Conservation (phyloP, 2,113 vertebrate genomes). For the Mormyrus lacerda region DNA sequence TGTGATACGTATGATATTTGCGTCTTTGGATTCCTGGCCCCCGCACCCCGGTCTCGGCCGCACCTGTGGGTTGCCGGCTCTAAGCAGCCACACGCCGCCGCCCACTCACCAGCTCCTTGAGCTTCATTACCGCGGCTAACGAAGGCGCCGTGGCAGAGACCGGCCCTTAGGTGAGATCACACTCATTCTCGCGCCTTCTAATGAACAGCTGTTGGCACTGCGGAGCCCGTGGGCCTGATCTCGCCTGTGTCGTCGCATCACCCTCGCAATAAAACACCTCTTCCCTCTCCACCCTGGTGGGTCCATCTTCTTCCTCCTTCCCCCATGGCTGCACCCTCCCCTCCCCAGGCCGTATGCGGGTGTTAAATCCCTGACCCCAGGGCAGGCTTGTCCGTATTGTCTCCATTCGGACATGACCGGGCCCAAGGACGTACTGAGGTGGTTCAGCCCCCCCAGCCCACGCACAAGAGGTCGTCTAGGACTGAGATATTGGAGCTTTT, state of each 20-base stretch:
- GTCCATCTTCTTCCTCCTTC: not conserved
- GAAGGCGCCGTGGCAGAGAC: slow-evolving; percentile 31
- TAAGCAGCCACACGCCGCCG: not conserved
- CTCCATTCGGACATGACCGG: not conserved
- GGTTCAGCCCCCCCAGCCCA: slow-evolving; percentile 2
- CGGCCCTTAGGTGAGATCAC: slow-evolving; percentile 44
- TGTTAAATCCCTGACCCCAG: not conserved
- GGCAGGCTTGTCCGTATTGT: not conserved
- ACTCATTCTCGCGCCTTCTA: slow-evolving; percentile 44
- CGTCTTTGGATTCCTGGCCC: not conserved
- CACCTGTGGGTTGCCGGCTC: not conserved
- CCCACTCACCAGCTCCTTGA: not conserved
- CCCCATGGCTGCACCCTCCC: not conserved
- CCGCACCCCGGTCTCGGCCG: not conserved
- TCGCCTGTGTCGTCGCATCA: not conserved
- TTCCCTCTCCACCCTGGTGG: not conserved
- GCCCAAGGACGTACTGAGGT: not conserved
- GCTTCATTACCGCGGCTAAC: slow-evolving; percentile 35
- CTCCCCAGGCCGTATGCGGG: not conserved
- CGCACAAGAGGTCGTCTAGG: not conserved
- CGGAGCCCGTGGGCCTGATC: slow-evolving; percentile 9
- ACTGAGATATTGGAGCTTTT: not conserved
- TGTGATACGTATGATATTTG: not conserved
- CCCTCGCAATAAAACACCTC: not conserved
- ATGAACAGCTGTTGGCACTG: slow-evolving; percentile 38